Evolutionary conservation across 1,140 invertebrate genomes (phyloP), one percentile per base, ranked within the genome.

Genomic region (Lutraria rhynchaena): DNA sequence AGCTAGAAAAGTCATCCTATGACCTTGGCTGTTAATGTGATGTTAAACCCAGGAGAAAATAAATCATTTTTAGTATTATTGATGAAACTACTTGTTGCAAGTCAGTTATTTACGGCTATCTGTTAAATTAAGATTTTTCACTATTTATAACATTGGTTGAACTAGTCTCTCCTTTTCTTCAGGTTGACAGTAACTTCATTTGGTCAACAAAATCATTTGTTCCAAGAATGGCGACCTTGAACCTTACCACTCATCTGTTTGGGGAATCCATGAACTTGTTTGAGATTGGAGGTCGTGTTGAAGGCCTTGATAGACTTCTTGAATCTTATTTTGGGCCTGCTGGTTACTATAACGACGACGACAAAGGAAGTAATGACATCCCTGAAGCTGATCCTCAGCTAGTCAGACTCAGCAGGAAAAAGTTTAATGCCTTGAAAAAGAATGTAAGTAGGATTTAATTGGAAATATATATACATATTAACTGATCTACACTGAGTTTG

Each of bases 201-300:
- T 99, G 95, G 92, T 97, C 97, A 0, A 95, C 97, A 87, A 95
- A 97, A 85, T 97, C 96, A 2, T 98, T 95, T 90, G 86, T 98
- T 0, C 98, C 97, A 0, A 93, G 97, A 73, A 96, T 96, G 0
- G 93, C 93, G 0, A 95, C 92, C 84, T 85, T 98, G 2, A 99
- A 99, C 91, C 88, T 98, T 0, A 98, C 96, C 0, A 93, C 95
- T 1, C 95, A 98, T 89, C 71, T 98, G 0, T 98, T 98, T 88
- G 97, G 97, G 29, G 95, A 95, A 55, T 95, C 94, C 29, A 94
- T 97, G 83, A 98, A 99, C 89, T 93, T 98, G 29, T 92, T 99
- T 35, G 96, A 99, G 91, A 94, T 98, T 15, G 95, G 95, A 63
- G 94, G 95, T 1, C 95, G 97, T 80, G 94, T 96, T 89, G 96